Percentiles rank a stretch among this genome's conserved stretches.
These are phyloP conservation scores for Sorex maritimensis DNA, from an alignment of 2,797 vertebrate species.

Conservation along the genomic window DNA sequence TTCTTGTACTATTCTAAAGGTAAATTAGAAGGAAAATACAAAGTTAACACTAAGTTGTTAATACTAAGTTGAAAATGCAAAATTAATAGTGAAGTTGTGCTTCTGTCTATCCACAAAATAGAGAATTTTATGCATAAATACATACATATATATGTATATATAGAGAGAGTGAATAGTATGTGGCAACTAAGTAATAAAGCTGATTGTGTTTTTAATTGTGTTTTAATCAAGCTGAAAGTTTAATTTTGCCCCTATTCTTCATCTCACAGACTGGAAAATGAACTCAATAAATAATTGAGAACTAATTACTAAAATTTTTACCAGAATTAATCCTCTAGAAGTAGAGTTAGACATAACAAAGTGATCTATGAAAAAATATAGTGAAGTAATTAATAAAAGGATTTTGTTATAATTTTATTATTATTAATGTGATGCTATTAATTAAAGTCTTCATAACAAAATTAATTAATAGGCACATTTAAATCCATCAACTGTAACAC, in stretches of 20 bases:
- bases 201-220: background rate
- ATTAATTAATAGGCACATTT: conserved; percentile 27
- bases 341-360: background rate
- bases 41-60: too few relatives aligned
- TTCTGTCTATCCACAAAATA: background rate
- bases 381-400: conserved; percentile 33
- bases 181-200: background rate
- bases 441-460: background rate
- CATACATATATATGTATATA: background rate
- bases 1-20: conserved; percentile 26
- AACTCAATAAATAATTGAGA: background rate
- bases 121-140: background rate
- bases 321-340: background rate
- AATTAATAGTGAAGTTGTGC: too few relatives aligned
- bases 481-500: background rate
- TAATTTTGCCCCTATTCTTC: background rate
- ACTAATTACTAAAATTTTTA: conserved; percentile 12
- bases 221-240: conserved; percentile 6
- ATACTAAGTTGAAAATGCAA: too few relatives aligned
- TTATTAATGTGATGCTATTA: conserved; percentile 3
- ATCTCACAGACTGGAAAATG: conserved; percentile 6
- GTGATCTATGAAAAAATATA: conserved; percentile 18
- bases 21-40: background rate
- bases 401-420: conserved; percentile 37
- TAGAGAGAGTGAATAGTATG: background rate